Evolutionary conservation across 2,113 vertebrate genomes (phyloP).

Genomic region (Callaeas wilsoni): DNA sequence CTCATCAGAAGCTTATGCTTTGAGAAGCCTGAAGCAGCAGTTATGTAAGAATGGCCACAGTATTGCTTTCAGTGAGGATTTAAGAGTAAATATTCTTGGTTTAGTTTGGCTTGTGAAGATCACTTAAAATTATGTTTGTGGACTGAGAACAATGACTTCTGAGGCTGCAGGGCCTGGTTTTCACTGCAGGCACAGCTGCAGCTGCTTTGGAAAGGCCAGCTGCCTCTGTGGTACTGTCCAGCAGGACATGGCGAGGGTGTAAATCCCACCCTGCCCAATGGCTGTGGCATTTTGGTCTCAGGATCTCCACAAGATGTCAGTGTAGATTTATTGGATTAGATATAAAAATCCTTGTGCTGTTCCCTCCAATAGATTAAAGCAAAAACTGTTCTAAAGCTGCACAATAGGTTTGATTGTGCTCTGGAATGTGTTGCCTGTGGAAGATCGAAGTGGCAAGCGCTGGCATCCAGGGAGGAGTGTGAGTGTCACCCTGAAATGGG

Average conservation of each 20-base stretch:
- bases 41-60: background rate
- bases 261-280: background rate
- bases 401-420: constrained; percentile 44
- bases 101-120: background rate
- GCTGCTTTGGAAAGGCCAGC: background rate
- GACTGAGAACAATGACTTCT: background rate
- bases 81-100: background rate
- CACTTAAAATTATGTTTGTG: background rate
- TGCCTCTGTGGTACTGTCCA: background rate
- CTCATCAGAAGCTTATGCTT: background rate
- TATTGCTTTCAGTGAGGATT: background rate
- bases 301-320: constrained; percentile 65
- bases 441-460: accelerated
- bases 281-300: background rate
- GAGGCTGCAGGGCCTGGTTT: background rate
- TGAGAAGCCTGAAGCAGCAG: background rate
- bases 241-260: accelerated
- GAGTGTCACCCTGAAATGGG: background rate
- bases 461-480: background rate
- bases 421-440: background rate
- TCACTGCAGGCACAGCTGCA: background rate
- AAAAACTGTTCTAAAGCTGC: background rate
- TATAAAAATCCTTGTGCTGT: background rate
- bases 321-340: constrained; percentile 52
- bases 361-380: background rate